Base-by-base conservation (phyloP, 1,140 invertebrate species). In the Psilanteris sp. region DNA sequence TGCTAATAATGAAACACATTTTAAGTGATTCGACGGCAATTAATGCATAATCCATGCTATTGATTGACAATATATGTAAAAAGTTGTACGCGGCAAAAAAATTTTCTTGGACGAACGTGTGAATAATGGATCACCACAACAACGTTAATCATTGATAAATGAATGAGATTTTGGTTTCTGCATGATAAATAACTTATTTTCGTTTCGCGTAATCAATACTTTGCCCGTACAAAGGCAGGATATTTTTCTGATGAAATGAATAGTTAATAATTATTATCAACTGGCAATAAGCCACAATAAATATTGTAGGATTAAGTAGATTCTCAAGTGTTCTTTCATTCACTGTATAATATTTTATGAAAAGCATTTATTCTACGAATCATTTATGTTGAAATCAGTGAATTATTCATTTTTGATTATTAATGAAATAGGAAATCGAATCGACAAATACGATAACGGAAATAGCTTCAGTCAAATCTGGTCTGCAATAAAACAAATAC, bases 211-310 rank as follows among this genome's bases (percentile, higher is more conserved):
- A n/a, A n/a, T n/a, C n/a, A n/a, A n/a, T n/a, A n/a, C n/a, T n/a
- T n/a, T n/a, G n/a, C n/a, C n/a, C n/a, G n/a, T n/a, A n/a, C n/a
- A n/a, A n/a, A n/a, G n/a, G n/a, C 18, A 44, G 46, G 41, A 44
- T 26, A 24, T 36, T 44, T 66, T 41, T 26, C 32, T 43, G 7
- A 20, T 15, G 26, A 31, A 39, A 36, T 70, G 43, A 70, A 43
- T 70, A 52, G 52, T 29, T 70, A 0, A 59, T 43, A 34, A 59
- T 59, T 44, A 70, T 70, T 59, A 70, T 44, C 27, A 50, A 50
- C 24, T 55, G n/a, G n/a, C n/a, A n/a, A n/a, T n/a, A n/a, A n/a
- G n/a, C n/a, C n/a, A n/a, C n/a, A n/a, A n/a, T n/a, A n/a, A n/a
- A n/a, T n/a, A n/a, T n/a, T n/a, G n/a, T n/a, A n/a, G 7, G 29